A percentile compares a stretch with the other conserved stretches of the same genome.
Evolutionary conservation across 2,797 vertebrate species (phyloP).

Genomic region (Allochrocebus solatus): DNA sequence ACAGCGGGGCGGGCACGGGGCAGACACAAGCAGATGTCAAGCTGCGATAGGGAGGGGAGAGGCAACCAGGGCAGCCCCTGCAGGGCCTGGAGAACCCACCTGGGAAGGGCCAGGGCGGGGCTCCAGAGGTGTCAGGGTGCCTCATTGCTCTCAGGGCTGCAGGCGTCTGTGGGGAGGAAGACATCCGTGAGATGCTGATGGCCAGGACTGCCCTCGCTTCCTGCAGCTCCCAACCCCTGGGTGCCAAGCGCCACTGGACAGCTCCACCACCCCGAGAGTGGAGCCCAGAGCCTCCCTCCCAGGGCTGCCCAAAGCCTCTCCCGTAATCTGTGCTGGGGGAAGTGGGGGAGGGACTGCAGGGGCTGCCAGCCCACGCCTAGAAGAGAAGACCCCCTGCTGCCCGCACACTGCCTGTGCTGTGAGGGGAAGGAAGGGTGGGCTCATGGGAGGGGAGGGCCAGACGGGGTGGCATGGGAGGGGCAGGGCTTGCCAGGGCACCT

Average conservation of each 20-base stretch:
- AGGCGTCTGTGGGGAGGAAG: not conserved
- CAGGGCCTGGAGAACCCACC: rapidly evolving
- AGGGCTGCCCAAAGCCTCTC: not conserved
- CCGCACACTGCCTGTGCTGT: rapidly evolving
- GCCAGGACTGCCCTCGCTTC: not conserved
- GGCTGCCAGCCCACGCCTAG: not conserved
- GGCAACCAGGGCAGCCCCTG: rapidly evolving
- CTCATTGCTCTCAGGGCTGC: not conserved
- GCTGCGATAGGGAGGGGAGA: too few species aligned
- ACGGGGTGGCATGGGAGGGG: rapidly evolving
- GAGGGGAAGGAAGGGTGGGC: rapidly evolving
- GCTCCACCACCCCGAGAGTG: not conserved
- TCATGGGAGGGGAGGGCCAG: too few species aligned
- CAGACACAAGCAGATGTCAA: not conserved
- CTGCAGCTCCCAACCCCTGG: not conserved
- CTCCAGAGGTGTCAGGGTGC: not conserved
- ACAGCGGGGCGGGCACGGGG: rapidly evolving
- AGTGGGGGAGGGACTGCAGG: rapidly evolving
- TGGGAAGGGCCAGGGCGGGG: not conserved
- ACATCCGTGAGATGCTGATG: not conserved
- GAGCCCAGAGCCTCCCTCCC: conserved; percentile 35
- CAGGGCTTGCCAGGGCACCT: not conserved
- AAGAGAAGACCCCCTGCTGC: not conserved
- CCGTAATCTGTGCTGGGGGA: rapidly evolving
- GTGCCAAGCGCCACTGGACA: not conserved